Evolutionary conservation across 2,888 invertebrate species (phyloP).

Genomic region (Agrenia bidenticulata): DNA sequence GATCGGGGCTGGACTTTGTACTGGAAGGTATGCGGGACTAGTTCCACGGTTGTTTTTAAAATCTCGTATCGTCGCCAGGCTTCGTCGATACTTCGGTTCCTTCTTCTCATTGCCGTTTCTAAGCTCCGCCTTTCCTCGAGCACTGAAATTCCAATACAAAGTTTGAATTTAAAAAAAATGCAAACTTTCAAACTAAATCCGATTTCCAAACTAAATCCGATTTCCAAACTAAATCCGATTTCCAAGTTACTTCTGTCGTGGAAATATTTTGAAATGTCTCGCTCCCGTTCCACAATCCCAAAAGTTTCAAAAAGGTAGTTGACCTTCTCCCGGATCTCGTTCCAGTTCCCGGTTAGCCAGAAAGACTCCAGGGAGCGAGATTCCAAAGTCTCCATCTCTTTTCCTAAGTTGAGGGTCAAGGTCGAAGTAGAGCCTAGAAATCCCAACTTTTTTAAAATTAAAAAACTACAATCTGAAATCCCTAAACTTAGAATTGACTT

Average conservation of each 20-base stretch:
- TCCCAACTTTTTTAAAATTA: too few species aligned
- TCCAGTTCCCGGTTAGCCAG: constrained; percentile 25
- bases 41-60: background rate
- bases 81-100: constrained; percentile 23
- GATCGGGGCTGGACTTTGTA: too few species aligned
- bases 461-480: background rate
- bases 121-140: constrained; percentile 20
- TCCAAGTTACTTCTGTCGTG: constrained; percentile 12
- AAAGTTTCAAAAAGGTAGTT: constrained; percentile 9
- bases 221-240: background rate
- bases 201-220: background rate
- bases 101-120: constrained; percentile 22
- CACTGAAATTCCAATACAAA: constrained; percentile 14
- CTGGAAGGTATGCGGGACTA: background rate
- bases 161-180: background rate
- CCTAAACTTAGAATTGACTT: background rate
- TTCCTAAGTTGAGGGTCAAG: too few species aligned
- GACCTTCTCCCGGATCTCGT: constrained; percentile 21
- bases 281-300: constrained; percentile 19
- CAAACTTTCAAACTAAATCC: background rate
- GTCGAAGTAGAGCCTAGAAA: background rate
- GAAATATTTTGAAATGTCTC: constrained; percentile 15
- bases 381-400: background rate
- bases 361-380: constrained; percentile 1
- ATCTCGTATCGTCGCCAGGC: constrained; percentile 20